phyloP scores from a whole-genome alignment of 1,140 invertebrate genomes.

The Neodiprion fabricii region DNA sequence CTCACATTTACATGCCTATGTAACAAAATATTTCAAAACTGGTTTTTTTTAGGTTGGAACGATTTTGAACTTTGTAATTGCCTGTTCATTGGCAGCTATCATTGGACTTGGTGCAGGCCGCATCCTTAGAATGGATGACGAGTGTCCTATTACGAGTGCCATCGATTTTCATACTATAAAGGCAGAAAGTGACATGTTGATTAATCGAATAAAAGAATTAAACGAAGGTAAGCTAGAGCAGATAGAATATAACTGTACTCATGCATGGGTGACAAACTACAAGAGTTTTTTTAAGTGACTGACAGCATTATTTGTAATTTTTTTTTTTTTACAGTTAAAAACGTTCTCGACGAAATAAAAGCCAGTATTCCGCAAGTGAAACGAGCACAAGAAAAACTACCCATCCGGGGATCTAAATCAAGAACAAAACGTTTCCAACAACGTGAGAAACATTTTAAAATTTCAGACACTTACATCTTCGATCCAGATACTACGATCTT shows the following conservation, averaged over 20 bases:
- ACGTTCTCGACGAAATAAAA: constrained; percentile 9
- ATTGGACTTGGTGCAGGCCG: constrained; percentile 11
- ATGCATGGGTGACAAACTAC: not conserved
- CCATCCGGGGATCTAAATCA: not conserved
- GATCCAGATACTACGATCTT: constrained; percentile 8
- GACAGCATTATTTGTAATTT: not conserved
- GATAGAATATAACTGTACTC: not conserved
- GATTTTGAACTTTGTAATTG: constrained; percentile 5
- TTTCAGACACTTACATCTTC: not conserved
- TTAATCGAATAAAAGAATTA: constrained; percentile 14
- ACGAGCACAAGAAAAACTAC: no score
- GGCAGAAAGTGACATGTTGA: constrained; percentile 1
- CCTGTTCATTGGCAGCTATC: constrained; percentile 13
- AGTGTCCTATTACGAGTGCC: constrained; percentile 6
- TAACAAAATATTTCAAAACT: not conserved
- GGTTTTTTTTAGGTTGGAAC: not conserved
- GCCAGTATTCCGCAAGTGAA: constrained; percentile 9
- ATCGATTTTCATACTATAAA: constrained; percentile 13
- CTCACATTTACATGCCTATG: not conserved
- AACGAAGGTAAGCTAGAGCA: not conserved
- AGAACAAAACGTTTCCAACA: not conserved
- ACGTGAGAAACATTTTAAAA: not conserved
- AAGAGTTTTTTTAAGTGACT: not conserved
- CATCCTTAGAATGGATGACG: constrained; percentile 9
- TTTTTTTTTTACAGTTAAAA: not conserved